phyloP scores from a whole-genome alignment of 2,888 invertebrate genomes.

The Pachymerium ferrugineum region DNA sequence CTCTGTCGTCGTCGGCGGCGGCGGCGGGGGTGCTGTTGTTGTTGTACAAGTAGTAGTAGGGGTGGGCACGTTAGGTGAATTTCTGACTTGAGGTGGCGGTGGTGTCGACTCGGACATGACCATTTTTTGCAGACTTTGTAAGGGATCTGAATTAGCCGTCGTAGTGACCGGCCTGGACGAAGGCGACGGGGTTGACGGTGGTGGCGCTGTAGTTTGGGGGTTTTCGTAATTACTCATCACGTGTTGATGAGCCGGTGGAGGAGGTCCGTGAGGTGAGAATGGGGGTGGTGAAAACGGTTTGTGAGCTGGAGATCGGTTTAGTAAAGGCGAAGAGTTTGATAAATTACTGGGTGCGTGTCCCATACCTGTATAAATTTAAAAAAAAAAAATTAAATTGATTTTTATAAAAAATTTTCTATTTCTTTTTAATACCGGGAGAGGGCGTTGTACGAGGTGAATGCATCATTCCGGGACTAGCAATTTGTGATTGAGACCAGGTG shows the following conservation, averaged over 20 bases:
- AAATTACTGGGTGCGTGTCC: conserved; percentile 19
- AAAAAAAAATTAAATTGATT: background rate
- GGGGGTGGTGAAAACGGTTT: conserved; percentile 35
- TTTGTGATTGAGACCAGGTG: conserved; percentile 32
- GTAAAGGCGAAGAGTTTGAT: conserved; percentile 25
- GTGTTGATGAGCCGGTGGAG: conserved; percentile 36
- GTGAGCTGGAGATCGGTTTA: conserved; percentile 34
- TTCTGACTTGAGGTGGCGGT: background rate
- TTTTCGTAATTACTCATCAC: conserved; percentile 30
- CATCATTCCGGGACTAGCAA: conserved; percentile 34
- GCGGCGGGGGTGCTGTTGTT: too few species aligned
- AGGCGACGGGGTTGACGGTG: background rate
- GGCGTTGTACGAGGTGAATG: conserved; percentile 36
- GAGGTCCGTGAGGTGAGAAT: conserved; percentile 33
- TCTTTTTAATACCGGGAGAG: conserved; percentile 32
- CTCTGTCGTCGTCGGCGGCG: background rate
- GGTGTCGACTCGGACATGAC: conserved; percentile 39
- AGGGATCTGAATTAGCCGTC: conserved; percentile 36
- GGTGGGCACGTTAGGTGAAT: background rate
- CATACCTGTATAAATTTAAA: conserved; percentile 34
- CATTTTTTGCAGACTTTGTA: conserved; percentile 42
- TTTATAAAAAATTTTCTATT: background rate
- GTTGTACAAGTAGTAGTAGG: background rate
- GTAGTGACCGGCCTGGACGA: background rate
- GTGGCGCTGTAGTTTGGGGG: background rate